A percentile compares a stretch with the other conserved stretches of the same genome.
These are phyloP conservation scores for Tamias sibiricus DNA, from an alignment of 2,113 vertebrate species.

Conservation along the genomic window DNA sequence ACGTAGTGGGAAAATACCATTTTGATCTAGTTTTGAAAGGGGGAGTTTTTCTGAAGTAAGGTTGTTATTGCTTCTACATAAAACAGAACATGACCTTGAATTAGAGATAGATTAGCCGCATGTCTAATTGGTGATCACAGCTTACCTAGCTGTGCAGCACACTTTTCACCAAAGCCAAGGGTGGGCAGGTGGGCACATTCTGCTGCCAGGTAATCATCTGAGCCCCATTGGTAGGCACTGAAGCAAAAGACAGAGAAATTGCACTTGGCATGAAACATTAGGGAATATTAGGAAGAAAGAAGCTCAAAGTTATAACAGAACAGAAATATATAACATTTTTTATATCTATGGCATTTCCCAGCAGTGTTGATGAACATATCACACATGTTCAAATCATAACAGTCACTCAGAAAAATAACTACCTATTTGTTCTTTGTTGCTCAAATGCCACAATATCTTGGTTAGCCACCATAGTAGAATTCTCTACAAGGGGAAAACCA, in stretches of 20 bases:
- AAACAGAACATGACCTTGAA: constrained; percentile 51
- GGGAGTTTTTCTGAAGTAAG: constrained; percentile 32
- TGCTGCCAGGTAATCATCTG: constrained; percentile 68
- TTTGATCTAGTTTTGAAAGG: not conserved
- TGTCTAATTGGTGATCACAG: constrained; percentile 56
- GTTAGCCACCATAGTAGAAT: not conserved
- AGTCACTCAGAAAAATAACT: not conserved
- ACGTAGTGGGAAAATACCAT: not conserved
- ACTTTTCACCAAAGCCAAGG: not conserved
- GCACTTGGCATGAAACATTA: constrained; percentile 74
- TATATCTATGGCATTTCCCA: constrained; percentile 4
- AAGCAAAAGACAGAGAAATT: constrained; percentile 66
- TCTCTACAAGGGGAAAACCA: not conserved
- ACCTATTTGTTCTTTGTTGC: not conserved
- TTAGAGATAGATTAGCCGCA: constrained; percentile 26
- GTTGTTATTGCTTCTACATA: constrained; percentile 22
- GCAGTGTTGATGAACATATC: not conserved
- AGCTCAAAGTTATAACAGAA: constrained; percentile 18
- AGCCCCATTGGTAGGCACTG: constrained; percentile 67
- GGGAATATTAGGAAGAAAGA: constrained; percentile 35
- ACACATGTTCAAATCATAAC: not conserved
- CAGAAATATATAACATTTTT: too few species aligned
- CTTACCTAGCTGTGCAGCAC: not conserved
- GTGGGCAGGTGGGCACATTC: constrained; percentile 71
- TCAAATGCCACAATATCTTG: not conserved